These are phyloP conservation scores for Leptothorax acervorum DNA, from an alignment of 2,888 invertebrate genomes.

Conservation along the genomic window DNA sequence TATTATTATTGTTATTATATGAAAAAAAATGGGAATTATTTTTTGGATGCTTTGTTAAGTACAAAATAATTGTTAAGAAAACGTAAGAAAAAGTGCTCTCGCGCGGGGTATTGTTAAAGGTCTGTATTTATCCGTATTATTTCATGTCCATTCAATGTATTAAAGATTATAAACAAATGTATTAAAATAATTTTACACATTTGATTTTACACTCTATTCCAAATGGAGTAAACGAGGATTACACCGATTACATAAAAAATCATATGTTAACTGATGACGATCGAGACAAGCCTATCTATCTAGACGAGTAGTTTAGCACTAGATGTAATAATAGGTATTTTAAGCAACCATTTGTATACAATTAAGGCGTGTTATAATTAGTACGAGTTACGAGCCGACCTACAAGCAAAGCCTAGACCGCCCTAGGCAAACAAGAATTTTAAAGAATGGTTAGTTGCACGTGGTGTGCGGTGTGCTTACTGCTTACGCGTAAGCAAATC, in stretches of 20 bases:
- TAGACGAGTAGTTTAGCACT: background rate
- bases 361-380: background rate
- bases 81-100: background rate
- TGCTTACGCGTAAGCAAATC: background rate
- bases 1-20: too few relatives aligned
- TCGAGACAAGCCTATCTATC: too few relatives aligned
- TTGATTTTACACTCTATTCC: background rate
- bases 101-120: background rate
- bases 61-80: constrained; percentile 62
- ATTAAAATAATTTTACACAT: background rate
- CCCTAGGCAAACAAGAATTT: background rate
- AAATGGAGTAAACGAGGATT: background rate
- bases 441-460: background rate
- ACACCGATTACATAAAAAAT: background rate
- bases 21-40: constrained; percentile 30
- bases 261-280: background rate
- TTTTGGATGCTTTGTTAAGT: constrained; percentile 66
- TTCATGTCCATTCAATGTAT: background rate
- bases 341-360: background rate
- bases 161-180: background rate
- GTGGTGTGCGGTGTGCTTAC: background rate
- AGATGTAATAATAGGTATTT: background rate
- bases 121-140: background rate
- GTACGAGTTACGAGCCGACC: background rate
- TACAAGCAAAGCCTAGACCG: too few relatives aligned